Conservation (phyloP, 2,113 vertebrate genomes). For the Phasianus colchicus region DNA sequence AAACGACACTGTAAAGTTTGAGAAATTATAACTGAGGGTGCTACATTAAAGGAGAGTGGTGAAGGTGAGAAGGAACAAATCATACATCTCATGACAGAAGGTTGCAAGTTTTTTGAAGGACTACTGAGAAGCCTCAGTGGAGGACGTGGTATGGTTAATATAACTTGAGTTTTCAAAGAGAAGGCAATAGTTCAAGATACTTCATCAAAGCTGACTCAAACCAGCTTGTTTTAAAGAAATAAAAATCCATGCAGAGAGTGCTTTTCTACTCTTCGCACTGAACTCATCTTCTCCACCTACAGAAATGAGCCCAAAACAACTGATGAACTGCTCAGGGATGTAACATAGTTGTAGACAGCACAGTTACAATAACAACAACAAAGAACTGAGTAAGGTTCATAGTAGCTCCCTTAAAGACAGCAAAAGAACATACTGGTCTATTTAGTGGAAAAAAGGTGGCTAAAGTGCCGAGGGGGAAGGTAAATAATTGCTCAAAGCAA, state of each 20-base stretch:
- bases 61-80: background rate
- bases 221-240: background rate
- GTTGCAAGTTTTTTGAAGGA: background rate
- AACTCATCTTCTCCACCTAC: background rate
- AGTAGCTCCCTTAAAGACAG: background rate
- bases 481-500: background rate
- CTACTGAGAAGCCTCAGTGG: background rate
- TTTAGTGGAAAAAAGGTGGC: background rate
- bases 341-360: background rate
- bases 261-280: background rate
- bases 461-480: background rate
- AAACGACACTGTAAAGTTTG: background rate
- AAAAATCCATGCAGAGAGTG: background rate
- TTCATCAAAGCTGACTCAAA: background rate
- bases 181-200: background rate
- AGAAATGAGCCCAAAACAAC: background rate
- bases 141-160: background rate
- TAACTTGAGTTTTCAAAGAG: background rate
- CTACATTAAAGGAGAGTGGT: background rate
- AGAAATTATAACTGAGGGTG: background rate
- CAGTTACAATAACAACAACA: background rate
- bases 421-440: background rate
- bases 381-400: background rate
- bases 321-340: background rate
- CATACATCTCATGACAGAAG: background rate